Base-by-base conservation (phyloP, 2,797 vertebrate genomes). In the Pempheris klunzingeri region DNA sequence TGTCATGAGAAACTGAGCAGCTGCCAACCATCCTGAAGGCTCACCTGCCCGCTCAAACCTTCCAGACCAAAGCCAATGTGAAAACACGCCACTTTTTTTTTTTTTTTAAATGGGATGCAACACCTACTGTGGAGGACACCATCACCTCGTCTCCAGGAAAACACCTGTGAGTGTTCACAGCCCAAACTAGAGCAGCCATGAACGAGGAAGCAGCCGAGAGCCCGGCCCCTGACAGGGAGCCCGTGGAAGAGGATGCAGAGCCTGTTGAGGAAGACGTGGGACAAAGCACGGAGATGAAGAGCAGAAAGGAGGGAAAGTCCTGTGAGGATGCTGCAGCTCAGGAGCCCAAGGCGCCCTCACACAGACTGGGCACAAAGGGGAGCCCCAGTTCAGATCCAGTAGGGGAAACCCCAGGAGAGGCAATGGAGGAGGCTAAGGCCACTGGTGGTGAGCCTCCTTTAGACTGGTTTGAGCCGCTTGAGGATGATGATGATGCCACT, bases 391-490 rank as follows among this genome's bases (percentile, higher is more conserved):
- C 71, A 7, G 38, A 24, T 24, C 47, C 43, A 5, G 46, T 4
- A 17, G 68, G 46, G 13, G 50, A 46, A n/a, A 14, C 13, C 1
- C 6, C 7, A 7, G 43, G 2, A 3, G 71, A 81, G 2, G 53
- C 18, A 13, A 49, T 71, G 11, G 79, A 81, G 7, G 86, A 86
- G 17, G 57, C 9, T 3, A 82, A 81, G 3, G 57, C 57, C 9
- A 2, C 28, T 4, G 22, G 14, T 3, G 82, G 50, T 0, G 92
- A 93, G 38, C 90, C 94, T 58, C 84, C 90, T 2, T 71, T 87
- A 36, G 95, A 96, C 83, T 96, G 95, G 95, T 92, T 95, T 36
- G 94, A 96, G 84, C 95, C 95, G 0, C 92, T 95, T 2, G 95
- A 95, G 0, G 91, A 91, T 0, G 90, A 93, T 0, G 87, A 93